phyloP scores from a whole-genome alignment of 2,113 vertebrate genomes.

The Sitta europaea region DNA sequence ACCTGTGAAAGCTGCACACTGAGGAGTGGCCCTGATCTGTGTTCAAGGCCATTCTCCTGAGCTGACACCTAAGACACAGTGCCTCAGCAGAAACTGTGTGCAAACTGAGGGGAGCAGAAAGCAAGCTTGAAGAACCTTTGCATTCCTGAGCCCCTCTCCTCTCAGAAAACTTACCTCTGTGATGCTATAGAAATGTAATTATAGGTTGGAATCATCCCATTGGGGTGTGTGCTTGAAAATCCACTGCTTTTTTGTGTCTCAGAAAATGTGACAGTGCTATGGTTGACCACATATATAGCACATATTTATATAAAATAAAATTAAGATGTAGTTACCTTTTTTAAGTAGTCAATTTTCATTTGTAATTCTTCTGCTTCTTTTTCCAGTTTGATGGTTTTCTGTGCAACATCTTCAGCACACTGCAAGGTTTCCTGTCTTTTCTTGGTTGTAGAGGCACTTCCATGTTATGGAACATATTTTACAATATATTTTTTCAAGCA shows the following conservation, averaged over 20 bases:
- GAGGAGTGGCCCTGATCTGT: not conserved
- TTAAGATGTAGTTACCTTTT: slow-evolving; percentile 61
- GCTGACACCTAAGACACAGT: not conserved
- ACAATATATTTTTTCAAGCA: not conserved
- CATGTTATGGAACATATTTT: slow-evolving; percentile 63
- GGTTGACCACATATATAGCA: not conserved
- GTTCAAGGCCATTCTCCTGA: not conserved
- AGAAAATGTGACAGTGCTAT: not conserved
- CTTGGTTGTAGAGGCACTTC: slow-evolving; percentile 67
- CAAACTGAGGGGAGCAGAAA: not conserved
- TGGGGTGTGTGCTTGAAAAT: not conserved
- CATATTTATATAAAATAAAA: not conserved
- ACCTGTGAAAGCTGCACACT: not conserved
- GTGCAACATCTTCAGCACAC: slow-evolving; percentile 20
- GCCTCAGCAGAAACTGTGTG: not conserved
- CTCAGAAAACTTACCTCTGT: not conserved
- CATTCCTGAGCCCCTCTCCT: not conserved
- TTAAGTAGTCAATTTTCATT: slow-evolving; percentile 67
- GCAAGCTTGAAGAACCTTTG: not conserved
- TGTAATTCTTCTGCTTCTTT: slow-evolving; percentile 66
- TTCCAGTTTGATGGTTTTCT: slow-evolving; percentile 51
- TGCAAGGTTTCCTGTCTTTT: slow-evolving; percentile 70
- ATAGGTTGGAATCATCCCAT: not conserved
- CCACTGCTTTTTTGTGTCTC: not conserved
- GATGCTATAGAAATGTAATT: not conserved